Conservation (phyloP, 2,888 invertebrate species). For the Andrena marginata region DNA sequence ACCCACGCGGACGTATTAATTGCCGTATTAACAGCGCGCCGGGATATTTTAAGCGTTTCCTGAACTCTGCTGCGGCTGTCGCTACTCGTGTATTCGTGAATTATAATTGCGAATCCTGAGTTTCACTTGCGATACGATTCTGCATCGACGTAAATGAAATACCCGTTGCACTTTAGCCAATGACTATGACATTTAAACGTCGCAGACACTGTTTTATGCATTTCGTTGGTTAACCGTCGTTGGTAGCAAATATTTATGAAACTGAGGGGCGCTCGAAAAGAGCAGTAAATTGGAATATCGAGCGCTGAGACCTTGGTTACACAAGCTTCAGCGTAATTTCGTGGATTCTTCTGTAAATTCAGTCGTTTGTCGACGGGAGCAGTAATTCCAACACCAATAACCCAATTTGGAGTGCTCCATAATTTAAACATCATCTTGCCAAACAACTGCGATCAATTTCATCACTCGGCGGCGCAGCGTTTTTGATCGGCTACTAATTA, state of each 20-base stretch:
- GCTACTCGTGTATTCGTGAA: not conserved
- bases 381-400: not conserved
- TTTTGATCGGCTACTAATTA: slow-evolving; percentile 33
- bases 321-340: not conserved
- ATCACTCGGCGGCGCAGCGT: not conserved
- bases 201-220: not conserved
- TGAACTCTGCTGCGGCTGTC: not conserved
- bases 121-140: not conserved
- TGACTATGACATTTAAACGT: not conserved
- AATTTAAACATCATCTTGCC: not conserved
- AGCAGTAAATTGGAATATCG: not conserved
- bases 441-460: slow-evolving; percentile 19
- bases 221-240: not conserved
- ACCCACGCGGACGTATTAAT: slow-evolving; percentile 18
- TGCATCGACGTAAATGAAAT: not conserved
- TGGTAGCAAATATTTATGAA: not conserved
- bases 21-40: not conserved
- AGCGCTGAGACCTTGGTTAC: not conserved
- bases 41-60: slow-evolving; percentile 27
- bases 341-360: slow-evolving; percentile 7
- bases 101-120: not conserved
- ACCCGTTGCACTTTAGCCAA: not conserved
- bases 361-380: not conserved
- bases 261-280: too few relatives aligned
- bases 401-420: not conserved